Evolutionary conservation across 2,113 vertebrate genomes (phyloP), one percentile per base, ranked within the genome.

Genomic region (Asarcornis scutulata): DNA sequence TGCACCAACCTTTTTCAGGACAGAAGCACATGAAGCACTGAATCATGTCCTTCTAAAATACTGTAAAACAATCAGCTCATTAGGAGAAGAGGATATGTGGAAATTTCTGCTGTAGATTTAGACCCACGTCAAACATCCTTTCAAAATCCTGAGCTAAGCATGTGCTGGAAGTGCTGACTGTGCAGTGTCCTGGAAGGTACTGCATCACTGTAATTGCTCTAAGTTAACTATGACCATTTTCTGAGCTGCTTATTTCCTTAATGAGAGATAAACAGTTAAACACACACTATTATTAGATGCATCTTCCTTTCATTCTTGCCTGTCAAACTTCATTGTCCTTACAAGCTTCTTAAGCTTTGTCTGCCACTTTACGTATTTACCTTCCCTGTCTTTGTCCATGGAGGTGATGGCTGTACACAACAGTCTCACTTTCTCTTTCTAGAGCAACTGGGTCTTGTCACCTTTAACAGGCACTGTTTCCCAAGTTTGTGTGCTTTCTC

Each of bases 211-310:
- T 16, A 59, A 82, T 67, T 78, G 71, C 66, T 83, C 14, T 44
- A 72, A 88, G 85, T 88, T 92, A 91, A 72, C 71, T 75, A 40
- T 4, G 22, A 50, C 72, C 32, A 29, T 87, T 82, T 86, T 71
- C 74, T 82, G 86, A 96, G 81, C 58, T 50, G 72, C 78, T 89
- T 94, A 80, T 92, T 87, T 76, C 74, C 89, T 95, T 96, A 95
- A 94, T 23, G 73, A 42, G 52, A 86, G 75, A 92, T 78, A 88
- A 91, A 92, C 63, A 0, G 63, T 82, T 79, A 86, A 92, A 88
- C 53, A 66, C 44, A 50, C 53, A 66, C 79, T 93, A 95, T 94
- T 95, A 86, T 95, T 96, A 94, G 78, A 74, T n/a, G 21, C 2
- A 22, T 68, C 52, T 64, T 78, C 72, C 44, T 68, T 71, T 86